Percentiles rank a stretch among this genome's conserved stretches.
phyloP scores from a whole-genome alignment of 2,888 invertebrate genomes.

The Adineta ricciae region DNA sequence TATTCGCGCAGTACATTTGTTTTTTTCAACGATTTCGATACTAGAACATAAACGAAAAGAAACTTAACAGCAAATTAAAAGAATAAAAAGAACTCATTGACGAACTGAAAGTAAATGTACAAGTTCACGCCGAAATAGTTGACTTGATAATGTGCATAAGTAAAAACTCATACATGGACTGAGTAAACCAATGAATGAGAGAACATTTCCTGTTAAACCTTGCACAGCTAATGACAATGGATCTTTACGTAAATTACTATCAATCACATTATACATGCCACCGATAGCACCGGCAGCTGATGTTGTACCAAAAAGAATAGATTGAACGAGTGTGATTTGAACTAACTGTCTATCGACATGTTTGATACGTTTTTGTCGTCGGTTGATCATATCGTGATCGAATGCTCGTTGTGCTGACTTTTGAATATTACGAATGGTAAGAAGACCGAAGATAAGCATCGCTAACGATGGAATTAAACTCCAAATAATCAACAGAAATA shows the following conservation, averaged over 20 bases:
- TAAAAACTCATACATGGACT: background rate
- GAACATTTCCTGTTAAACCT: background rate
- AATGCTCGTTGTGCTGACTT: background rate
- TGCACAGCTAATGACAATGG: background rate
- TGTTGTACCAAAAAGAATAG: background rate
- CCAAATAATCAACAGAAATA: background rate
- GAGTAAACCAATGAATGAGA: background rate
- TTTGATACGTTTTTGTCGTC: background rate
- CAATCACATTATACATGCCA: background rate
- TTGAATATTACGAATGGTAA: background rate
- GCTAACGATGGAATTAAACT: background rate
- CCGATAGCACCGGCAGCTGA: background rate
- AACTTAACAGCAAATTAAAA: no score
- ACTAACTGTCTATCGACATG: background rate
- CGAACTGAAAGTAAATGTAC: background rate
- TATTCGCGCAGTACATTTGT: no score
- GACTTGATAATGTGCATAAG: background rate
- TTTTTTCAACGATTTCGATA: no score
- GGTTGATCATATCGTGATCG: background rate
- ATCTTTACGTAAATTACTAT: background rate
- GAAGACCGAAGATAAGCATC: background rate
- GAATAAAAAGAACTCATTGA: background rate
- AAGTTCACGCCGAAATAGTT: background rate
- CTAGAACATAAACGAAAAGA: no score
- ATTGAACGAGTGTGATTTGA: background rate